Conservation (phyloP, 2,888 invertebrate species). For the Spodoptera picta region DNA sequence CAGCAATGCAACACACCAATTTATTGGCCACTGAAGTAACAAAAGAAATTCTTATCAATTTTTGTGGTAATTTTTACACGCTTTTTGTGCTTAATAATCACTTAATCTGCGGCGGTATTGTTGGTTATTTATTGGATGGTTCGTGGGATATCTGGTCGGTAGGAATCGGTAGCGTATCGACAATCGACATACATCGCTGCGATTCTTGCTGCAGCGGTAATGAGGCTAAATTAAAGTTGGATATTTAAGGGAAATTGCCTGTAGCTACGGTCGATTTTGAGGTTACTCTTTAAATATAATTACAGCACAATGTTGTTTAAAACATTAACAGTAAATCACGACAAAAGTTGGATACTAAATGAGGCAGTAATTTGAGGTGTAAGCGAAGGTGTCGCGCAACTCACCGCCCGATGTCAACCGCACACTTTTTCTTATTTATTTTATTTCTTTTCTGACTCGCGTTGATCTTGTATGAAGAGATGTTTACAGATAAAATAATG, state of each 20-base stretch:
- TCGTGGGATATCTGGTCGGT: constrained; percentile 55
- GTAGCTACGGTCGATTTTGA: constrained; percentile 57
- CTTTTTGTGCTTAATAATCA: constrained; percentile 75
- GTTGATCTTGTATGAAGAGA: constrained; percentile 6
- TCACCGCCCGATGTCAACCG: constrained; percentile 24
- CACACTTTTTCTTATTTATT: constrained; percentile 56
- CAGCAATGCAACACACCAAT: constrained; percentile 65
- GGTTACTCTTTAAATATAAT: constrained; percentile 56
- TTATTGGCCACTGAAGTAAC: constrained; percentile 68
- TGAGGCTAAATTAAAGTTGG: constrained; percentile 67
- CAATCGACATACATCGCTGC: constrained; percentile 67
- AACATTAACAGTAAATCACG: constrained; percentile 46
- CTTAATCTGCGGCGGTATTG: constrained; percentile 74
- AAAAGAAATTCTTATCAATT: constrained; percentile 79
- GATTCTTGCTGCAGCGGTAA: constrained; percentile 62
- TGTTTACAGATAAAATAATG: too few relatives aligned
- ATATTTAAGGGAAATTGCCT: constrained; percentile 66
- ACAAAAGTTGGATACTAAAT: constrained; percentile 40
- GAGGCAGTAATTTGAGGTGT: constrained; percentile 5
- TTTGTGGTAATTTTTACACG: constrained; percentile 69
- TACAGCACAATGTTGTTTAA: constrained; percentile 54
- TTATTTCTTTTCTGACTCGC: constrained; percentile 63
- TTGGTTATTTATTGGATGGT: constrained; percentile 68
- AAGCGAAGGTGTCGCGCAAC: constrained; percentile 29
- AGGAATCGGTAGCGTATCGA: constrained; percentile 64